Base-by-base conservation (phyloP, 2,797 vertebrate species). In the Natrix natrix region DNA sequence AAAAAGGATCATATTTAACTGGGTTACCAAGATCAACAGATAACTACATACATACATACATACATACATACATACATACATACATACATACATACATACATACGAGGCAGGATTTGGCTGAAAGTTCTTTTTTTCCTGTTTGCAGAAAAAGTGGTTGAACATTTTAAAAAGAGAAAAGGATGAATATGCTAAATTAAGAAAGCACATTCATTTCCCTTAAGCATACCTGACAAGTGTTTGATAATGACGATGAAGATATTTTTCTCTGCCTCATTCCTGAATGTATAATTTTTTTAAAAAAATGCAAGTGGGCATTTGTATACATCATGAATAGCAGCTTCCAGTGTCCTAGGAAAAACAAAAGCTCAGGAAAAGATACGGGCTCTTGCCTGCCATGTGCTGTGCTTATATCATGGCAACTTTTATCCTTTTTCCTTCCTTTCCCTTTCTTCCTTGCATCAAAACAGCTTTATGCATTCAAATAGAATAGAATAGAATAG, bases 31-130 rank as follows among this genome's bases (percentile, higher is more conserved):
- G 63, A 66, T 26, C 63, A 66, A 14, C 28, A 66, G 12, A 66
- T 66, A 66, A n/a, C 28, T 66, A 12, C 13, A 4, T 56, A 14
- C 13, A 14, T 55, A 55, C 12, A 55, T 55, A 55, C 14, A 56
- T 56, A 56, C 8, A 52, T 8, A 52, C 8, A 52, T 52, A 52
- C 5, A 14, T 56, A 16, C 0, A 56, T 5, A 56, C 14, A 1
- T 0, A 14, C 0, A 16, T 3, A 16, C 0, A 16, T 14, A 56
- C 56, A 56, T 3, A 55, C 12, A 55, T 0, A 55, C 2, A 55
- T 0, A 56, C 14, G 32, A 37, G 32, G 32, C 66, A 69, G n/a
- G n/a, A 32, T 69, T 69, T 69, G 6, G 5, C 14, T 16, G 14
- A 16, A 69, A 69, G 66, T 69, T 69, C n/a, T 69, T 69, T 69